Percentiles rank a stretch among this genome's conserved stretches.
phyloP scores from a whole-genome alignment of 2,797 vertebrate genomes.

The Poecile montanus region DNA sequence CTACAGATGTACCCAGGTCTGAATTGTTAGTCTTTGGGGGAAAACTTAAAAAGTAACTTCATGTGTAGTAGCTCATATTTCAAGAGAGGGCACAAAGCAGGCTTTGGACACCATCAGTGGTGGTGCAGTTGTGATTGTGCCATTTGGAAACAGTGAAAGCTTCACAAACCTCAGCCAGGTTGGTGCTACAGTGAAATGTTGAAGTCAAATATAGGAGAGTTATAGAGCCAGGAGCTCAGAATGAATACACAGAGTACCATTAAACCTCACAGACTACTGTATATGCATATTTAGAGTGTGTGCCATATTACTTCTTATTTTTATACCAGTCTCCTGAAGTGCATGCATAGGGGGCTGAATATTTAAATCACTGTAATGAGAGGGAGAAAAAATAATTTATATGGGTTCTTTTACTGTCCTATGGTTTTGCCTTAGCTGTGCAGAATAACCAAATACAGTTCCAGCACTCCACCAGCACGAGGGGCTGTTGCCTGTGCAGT shows the following conservation, averaged over 20 bases:
- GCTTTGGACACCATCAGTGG: not conserved
- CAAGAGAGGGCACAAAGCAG: not conserved
- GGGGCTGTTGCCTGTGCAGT: not conserved
- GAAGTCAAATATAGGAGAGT: not conserved
- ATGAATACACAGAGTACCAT: not conserved
- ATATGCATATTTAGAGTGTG: not conserved
- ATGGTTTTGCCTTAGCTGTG: not conserved
- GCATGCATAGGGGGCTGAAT: not conserved
- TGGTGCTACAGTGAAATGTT: not conserved
- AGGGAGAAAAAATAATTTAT: not conserved
- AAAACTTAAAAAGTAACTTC: not conserved
- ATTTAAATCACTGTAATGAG: not conserved
- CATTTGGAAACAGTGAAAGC: not conserved
- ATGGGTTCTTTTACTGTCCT: not conserved
- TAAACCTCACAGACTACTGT: not conserved
- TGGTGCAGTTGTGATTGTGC: not conserved
- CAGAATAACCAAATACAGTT: not conserved
- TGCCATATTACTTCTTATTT: constrained; percentile 35
- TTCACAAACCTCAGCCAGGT: not conserved
- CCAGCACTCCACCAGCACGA: not conserved
- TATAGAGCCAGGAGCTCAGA: not conserved
- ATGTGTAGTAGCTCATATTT: not conserved
- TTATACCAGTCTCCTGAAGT: constrained; percentile 6
- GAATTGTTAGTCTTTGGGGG: not conserved
- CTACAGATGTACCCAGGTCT: not conserved